Conservation (phyloP, 1,140 invertebrate genomes). For the Drosophila bocqueti region DNA sequence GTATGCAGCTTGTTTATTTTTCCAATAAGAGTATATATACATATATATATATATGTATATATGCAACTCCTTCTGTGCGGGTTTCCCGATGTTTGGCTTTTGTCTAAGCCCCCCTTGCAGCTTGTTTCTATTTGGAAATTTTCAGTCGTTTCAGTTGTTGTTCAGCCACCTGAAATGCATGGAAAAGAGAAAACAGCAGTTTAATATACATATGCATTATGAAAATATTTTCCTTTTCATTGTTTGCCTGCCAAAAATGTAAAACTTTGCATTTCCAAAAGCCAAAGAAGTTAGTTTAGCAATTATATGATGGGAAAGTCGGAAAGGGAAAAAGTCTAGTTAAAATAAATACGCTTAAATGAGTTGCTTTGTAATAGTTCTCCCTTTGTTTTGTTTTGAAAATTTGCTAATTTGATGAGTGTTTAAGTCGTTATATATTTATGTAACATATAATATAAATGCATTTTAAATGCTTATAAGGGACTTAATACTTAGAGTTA, state of each 20-base stretch:
- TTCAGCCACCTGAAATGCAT: slow-evolving; percentile 51
- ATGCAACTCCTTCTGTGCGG: slow-evolving; percentile 5
- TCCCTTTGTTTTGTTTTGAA: not conserved
- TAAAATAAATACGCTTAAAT: slow-evolving; percentile 27
- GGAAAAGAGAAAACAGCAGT: slow-evolving; percentile 40
- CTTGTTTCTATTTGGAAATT: slow-evolving; percentile 27
- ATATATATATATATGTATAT: slow-evolving; percentile 20
- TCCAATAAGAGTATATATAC: slow-evolving; percentile 26
- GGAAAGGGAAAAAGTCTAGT: slow-evolving; percentile 8
- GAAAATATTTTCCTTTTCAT: slow-evolving; percentile 40
- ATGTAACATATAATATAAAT: not conserved
- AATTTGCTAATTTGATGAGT: not conserved
- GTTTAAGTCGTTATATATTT: not conserved
- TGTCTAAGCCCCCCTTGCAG: slow-evolving; percentile 24
- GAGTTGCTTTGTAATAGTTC: not conserved
- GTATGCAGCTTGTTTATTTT: slow-evolving; percentile 40
- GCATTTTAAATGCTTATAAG: not conserved
- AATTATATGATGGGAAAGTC: slow-evolving; percentile 17
- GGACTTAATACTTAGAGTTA: not conserved
- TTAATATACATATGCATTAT: slow-evolving; percentile 55
- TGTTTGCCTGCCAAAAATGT: slow-evolving; percentile 15
- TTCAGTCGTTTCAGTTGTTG: slow-evolving; percentile 30
- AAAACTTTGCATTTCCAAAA: slow-evolving; percentile 20
- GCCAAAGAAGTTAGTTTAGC: slow-evolving; percentile 15
- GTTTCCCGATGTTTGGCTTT: slow-evolving; percentile 33